Evolutionary conservation across 2,888 invertebrate genomes (phyloP).

Genomic region (Lasioglossum malachurum): DNA sequence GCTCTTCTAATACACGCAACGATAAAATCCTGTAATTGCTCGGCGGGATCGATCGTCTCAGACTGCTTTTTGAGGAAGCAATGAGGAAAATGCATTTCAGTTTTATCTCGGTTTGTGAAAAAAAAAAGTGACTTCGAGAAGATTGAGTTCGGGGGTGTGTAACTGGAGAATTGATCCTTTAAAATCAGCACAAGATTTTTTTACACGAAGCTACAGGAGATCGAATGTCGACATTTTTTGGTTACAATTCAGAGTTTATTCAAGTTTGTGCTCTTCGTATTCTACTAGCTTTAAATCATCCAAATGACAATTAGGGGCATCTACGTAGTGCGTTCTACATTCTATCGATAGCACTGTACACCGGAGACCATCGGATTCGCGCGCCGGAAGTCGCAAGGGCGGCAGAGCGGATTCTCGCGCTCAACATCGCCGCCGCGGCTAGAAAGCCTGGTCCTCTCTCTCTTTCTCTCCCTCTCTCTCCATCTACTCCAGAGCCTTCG

Average conservation of each 20-base stretch:
- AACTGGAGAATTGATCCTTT: too few species aligned
- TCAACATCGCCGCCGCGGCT: neutral
- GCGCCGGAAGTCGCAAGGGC: neutral
- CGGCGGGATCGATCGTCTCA: neutral
- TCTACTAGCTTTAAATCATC: neutral
- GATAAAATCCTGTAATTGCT: neutral
- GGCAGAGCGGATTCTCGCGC: constrained; percentile 5
- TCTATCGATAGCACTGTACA: neutral
- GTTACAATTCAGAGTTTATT: too few species aligned
- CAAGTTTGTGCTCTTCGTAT: neutral
- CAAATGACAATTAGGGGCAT: neutral
- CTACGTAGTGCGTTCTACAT: neutral
- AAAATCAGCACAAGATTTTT: too few species aligned
- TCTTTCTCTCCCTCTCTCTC: constrained; percentile 50
- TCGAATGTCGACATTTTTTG: too few species aligned
- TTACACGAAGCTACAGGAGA: too few species aligned
- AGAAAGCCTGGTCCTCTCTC: constrained; percentile 16
- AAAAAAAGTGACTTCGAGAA: too few species aligned
- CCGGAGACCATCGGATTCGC: neutral
- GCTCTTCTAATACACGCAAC: neutral
- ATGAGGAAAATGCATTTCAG: too few species aligned
- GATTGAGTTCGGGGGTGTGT: too few species aligned
- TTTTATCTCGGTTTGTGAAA: too few species aligned
- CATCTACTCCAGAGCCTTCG: constrained; percentile 64
- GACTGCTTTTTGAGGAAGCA: neutral